These are phyloP conservation scores for Tethea ocularis DNA, from an alignment of 2,888 invertebrate genomes.

Conservation along the genomic window DNA sequence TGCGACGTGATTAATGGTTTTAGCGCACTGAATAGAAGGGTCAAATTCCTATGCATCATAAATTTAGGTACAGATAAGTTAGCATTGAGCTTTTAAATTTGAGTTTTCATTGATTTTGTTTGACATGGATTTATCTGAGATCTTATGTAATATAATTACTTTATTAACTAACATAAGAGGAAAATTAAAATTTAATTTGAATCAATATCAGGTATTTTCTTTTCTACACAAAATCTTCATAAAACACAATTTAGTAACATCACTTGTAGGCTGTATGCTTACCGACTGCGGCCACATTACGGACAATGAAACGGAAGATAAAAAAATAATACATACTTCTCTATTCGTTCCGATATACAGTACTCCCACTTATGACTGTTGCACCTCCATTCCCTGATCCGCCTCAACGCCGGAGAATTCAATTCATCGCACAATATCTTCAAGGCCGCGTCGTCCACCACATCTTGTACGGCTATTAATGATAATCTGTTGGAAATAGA, in stretches of 20 bases:
- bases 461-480: slow-evolving; percentile 89
- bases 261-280: too few species aligned
- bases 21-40: not conserved
- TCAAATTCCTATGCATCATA: not conserved
- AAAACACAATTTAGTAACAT: too few species aligned
- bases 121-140: too few species aligned
- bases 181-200: too few species aligned
- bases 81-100: too few species aligned
- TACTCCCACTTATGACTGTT: slow-evolving; percentile 87
- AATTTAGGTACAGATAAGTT: not conserved
- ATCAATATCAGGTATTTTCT: too few species aligned
- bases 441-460: slow-evolving; percentile 86
- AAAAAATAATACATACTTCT: slow-evolving; percentile 42
- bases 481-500: slow-evolving; percentile 83
- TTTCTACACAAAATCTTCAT: too few species aligned
- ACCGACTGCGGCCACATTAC: too few species aligned
- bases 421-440: slow-evolving; percentile 88
- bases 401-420: slow-evolving; percentile 85
- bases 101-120: too few species aligned
- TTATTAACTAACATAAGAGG: too few species aligned
- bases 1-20: not conserved
- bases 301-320: too few species aligned
- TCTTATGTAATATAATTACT: too few species aligned
- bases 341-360: slow-evolving; percentile 62
- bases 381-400: slow-evolving; percentile 86